phyloP scores from a whole-genome alignment of 2,797 vertebrate genomes.

The Microcaecilia unicolor region DNA sequence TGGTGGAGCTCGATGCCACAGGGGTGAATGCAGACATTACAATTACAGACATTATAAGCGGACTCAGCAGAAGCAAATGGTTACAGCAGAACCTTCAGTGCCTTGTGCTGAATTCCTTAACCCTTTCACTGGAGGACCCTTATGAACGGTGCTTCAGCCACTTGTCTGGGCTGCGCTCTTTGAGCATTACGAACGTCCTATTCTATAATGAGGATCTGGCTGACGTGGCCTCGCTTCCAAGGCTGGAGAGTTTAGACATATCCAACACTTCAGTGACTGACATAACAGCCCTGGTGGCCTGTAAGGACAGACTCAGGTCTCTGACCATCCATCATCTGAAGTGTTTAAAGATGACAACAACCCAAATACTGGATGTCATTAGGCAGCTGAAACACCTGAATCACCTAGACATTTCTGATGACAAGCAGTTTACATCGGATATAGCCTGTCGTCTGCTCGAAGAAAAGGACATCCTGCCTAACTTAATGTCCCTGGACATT shows the following conservation, averaged over 20 bases:
- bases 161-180: slow-evolving; percentile 75
- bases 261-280: slow-evolving; percentile 97
- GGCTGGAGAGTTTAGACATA: slow-evolving; percentile 91
- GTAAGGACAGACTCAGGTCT: slow-evolving; percentile 82
- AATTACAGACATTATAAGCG: slow-evolving; percentile 89
- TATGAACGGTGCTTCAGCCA: slow-evolving; percentile 77
- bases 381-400: slow-evolving; percentile 61
- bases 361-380: slow-evolving; percentile 82
- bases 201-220: slow-evolving; percentile 90
- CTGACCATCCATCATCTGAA: slow-evolving; percentile 97
- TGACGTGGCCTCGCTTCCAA: slow-evolving; percentile 82
- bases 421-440: slow-evolving; percentile 97
- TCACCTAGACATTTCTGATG: slow-evolving; percentile 95
- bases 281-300: slow-evolving; percentile 79
- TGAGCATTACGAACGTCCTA: slow-evolving; percentile 89
- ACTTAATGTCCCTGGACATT: slow-evolving; percentile 84
- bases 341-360: slow-evolving; percentile 95
- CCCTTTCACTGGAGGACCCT: slow-evolving; percentile 88
- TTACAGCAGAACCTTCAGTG: slow-evolving; percentile 90
- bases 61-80: slow-evolving; percentile 85
- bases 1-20: slow-evolving; percentile 88
- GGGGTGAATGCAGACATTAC: slow-evolving; percentile 94
- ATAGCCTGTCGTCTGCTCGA: slow-evolving; percentile 88
- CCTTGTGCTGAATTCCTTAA: slow-evolving; percentile 85
- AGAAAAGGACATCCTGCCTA: slow-evolving; percentile 80